Evolutionary conservation across 2,113 vertebrate genomes (phyloP).

Genomic region (Limanda limanda): DNA sequence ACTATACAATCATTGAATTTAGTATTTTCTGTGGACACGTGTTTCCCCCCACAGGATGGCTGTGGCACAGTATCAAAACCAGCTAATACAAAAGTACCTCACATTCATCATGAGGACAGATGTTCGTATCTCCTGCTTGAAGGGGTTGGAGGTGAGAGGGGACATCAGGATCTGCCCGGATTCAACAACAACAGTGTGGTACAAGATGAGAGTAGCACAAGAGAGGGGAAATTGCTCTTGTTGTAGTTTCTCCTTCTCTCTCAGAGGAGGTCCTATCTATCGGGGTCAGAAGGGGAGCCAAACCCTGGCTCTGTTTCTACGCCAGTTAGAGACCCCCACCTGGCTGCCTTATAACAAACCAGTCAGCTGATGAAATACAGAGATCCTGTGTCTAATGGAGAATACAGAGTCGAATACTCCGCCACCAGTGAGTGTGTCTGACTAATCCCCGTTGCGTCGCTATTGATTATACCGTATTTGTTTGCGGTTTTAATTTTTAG

Average conservation of each 20-base stretch:
- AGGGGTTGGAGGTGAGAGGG: conserved; percentile 14
- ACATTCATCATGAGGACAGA: conserved; percentile 2
- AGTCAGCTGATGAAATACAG: conserved; percentile 24
- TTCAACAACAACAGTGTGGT: conserved; percentile 9
- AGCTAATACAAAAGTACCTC: conserved; percentile 1
- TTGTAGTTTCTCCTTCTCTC: conserved; percentile 4
- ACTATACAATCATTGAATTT: background rate
- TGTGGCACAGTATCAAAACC: too few relatives aligned
- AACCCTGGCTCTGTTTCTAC: conserved; percentile 32
- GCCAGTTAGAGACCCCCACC: conserved; percentile 36
- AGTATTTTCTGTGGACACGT: background rate
- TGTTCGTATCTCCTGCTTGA: conserved; percentile 4
- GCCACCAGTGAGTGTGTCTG: conserved; percentile 26
- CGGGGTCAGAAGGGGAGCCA: conserved; percentile 51
- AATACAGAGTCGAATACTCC: conserved; percentile 39
- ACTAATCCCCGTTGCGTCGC: conserved; percentile 40
- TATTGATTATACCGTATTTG: conserved; percentile 27
- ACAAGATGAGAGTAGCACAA: conserved; percentile 16
- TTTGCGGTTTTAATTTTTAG: conserved; percentile 26
- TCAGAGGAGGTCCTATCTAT: conserved; percentile 55
- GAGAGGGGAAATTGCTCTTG: background rate
- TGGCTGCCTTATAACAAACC: conserved; percentile 16
- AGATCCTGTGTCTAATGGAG: conserved; percentile 42
- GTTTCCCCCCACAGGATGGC: conserved; percentile 21
- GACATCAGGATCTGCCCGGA: conserved; percentile 1